phyloP scores from a whole-genome alignment of 2,888 invertebrate genomes.

The Tinea trinotella region DNA sequence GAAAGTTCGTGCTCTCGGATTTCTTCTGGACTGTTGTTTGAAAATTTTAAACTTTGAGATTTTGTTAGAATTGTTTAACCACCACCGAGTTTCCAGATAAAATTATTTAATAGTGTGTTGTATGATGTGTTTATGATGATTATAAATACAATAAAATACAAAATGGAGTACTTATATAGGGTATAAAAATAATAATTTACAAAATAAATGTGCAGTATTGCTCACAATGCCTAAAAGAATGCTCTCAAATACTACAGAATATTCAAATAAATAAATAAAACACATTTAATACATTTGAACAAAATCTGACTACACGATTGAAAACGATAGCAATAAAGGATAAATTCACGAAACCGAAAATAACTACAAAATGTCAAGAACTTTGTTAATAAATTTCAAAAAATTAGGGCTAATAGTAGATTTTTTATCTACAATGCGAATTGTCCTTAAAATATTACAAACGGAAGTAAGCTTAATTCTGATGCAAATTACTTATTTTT shows the following conservation, averaged over 20 bases:
- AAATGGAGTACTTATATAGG: neutral
- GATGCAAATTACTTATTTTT: too few relatives aligned
- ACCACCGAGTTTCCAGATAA: too few relatives aligned
- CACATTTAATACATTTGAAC: slow-evolving; percentile 27
- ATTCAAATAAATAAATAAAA: neutral
- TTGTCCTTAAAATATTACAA: too few relatives aligned
- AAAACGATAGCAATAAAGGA: neutral
- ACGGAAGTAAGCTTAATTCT: too few relatives aligned
- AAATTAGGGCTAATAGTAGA: too few relatives aligned
- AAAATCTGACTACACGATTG: neutral
- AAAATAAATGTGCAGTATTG: slow-evolving; percentile 14
- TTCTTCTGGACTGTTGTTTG: slow-evolving; percentile 60
- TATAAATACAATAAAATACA: slow-evolving; percentile 23
- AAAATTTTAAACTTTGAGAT: slow-evolving; percentile 29
- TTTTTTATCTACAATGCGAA: too few relatives aligned
- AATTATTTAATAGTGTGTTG: too few relatives aligned
- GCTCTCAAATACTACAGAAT: slow-evolving; percentile 41
- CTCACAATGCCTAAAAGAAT: slow-evolving; percentile 50
- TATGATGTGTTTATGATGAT: too few relatives aligned
- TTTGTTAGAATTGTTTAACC: too few relatives aligned
- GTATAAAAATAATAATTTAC: neutral
- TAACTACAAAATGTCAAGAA: too few relatives aligned
- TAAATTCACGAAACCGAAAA: neutral
- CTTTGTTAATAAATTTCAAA: too few relatives aligned
- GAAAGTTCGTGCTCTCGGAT: slow-evolving; percentile 68